Percentiles rank a stretch among this genome's conserved stretches.
Conservation (phyloP, 2,113 vertebrate species). For the Pavo muticus region DNA sequence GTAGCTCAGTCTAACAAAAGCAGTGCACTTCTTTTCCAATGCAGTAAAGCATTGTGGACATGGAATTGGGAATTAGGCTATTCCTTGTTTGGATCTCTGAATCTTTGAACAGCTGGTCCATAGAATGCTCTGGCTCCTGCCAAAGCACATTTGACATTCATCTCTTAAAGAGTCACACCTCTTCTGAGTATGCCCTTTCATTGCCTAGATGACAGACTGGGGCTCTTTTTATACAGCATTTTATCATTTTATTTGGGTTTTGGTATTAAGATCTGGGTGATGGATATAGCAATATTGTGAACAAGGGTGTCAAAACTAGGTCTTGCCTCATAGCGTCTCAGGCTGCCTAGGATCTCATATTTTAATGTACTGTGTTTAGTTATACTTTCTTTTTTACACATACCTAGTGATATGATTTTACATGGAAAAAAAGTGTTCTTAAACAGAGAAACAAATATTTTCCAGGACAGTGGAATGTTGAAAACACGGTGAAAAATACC, state of each 20-base stretch:
- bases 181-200: neutral
- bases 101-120: neutral
- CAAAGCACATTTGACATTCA: neutral
- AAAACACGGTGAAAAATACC: conserved; percentile 6
- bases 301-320: neutral
- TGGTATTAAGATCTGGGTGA: neutral
- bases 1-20: neutral
- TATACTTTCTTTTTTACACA: neutral
- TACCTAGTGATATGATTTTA: neutral
- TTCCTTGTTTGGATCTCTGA: neutral
- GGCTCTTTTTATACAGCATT: neutral
- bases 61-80: neutral
- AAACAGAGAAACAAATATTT: conserved; percentile 54
- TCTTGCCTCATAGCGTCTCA: neutral
- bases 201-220: neutral
- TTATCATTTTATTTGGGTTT: neutral
- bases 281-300: neutral
- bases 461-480: conserved; percentile 5
- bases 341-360: neutral
- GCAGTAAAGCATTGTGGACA: neutral
- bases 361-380: neutral
- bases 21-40: neutral
- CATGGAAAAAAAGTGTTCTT: neutral
- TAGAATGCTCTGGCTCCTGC: neutral
- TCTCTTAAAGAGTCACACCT: neutral